A percentile compares a stretch with the other conserved stretches of the same genome.
phyloP scores from a whole-genome alignment of 2,797 vertebrate species.

The Octomys mimax region DNA sequence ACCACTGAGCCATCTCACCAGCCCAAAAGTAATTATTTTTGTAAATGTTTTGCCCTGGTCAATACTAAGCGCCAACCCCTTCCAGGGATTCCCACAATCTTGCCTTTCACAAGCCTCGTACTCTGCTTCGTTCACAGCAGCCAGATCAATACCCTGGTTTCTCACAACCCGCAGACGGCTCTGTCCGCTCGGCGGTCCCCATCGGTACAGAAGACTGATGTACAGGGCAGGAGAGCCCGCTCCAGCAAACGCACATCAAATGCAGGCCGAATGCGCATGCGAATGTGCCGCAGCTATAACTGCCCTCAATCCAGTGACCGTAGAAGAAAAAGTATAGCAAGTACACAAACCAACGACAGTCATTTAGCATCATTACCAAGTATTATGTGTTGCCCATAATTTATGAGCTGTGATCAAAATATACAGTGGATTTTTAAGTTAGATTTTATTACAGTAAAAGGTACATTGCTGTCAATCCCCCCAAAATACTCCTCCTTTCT shows the following conservation, averaged over 20 bases:
- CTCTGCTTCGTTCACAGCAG: background rate
- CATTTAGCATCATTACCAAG: background rate
- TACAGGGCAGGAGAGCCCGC: background rate
- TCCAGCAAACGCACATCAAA: conserved; percentile 16
- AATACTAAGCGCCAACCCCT: background rate
- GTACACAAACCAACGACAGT: background rate
- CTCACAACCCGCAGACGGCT: background rate
- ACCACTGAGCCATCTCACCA: too few relatives aligned
- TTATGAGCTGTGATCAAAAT: background rate
- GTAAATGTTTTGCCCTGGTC: background rate
- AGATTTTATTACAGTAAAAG: background rate
- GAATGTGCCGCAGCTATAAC: background rate
- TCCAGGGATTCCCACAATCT: background rate
- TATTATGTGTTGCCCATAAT: background rate
- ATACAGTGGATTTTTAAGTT: background rate
- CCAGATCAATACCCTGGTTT: background rate
- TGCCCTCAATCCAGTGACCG: background rate
- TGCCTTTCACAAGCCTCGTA: background rate
- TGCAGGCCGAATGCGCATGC: background rate
- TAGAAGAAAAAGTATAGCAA: background rate
- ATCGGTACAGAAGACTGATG: background rate
- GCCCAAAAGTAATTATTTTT: background rate
- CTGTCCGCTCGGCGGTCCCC: background rate
- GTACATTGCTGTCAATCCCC: background rate
- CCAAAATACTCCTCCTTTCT: background rate